A percentile compares a stretch with the other conserved stretches of the same genome.
phyloP scores from a whole-genome alignment of 23 tunicate species.

The Styela plicata region DNA sequence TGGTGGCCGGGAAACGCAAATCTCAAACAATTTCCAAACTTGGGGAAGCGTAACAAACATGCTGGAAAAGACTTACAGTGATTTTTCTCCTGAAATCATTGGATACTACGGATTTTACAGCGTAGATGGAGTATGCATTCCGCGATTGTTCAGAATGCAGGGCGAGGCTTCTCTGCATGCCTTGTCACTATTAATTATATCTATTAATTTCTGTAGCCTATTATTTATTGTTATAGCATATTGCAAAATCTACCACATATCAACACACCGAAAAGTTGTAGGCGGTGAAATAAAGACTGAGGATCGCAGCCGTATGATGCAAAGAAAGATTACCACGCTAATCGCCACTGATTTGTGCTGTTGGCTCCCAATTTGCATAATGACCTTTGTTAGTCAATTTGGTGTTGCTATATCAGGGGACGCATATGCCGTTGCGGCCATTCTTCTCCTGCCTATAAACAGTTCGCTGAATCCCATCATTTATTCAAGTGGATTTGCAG shows the following conservation, averaged over 20 bases:
- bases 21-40: not conserved
- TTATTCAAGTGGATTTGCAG: constrained; percentile 24
- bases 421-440: constrained; percentile 36
- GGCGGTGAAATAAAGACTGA: not conserved
- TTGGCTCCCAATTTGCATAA: constrained; percentile 42
- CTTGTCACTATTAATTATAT: not conserved
- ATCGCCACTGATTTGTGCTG: constrained; percentile 43
- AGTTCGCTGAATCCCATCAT: constrained; percentile 36
- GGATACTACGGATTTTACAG: constrained; percentile 45
- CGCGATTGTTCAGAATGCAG: constrained; percentile 7
- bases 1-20: not conserved
- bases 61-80: not conserved
- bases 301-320: constrained; percentile 15
- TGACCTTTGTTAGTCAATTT: constrained; percentile 11
- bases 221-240: constrained; percentile 3
- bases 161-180: not conserved
- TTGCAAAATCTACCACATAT: not conserved
- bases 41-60: not conserved
- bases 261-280: not conserved
- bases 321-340: constrained; percentile 25
- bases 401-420: constrained; percentile 1
- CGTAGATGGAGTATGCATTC: constrained; percentile 38
- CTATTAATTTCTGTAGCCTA: constrained; percentile 10
- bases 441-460: constrained; percentile 35
- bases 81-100: constrained; percentile 11